Conservation (phyloP, 2,797 vertebrate genomes). For the Acanthurus lineatus region DNA sequence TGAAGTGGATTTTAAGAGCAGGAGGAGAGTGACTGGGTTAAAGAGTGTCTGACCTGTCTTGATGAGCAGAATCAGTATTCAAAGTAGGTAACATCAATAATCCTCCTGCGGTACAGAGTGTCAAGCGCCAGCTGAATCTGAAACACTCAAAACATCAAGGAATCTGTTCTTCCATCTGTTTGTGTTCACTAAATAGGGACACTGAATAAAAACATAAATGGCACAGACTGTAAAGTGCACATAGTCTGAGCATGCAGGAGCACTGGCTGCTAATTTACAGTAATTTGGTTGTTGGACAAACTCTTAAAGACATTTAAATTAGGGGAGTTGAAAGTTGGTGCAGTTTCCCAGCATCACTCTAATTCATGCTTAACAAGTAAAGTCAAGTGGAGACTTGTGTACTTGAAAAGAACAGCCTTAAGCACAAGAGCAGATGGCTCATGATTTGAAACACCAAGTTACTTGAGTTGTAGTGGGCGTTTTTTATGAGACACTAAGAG, state of each 20-base stretch:
- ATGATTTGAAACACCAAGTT: not conserved
- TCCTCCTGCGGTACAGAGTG: not conserved
- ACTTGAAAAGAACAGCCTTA: not conserved
- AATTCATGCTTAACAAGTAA: not conserved
- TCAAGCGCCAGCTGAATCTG: constrained; percentile 20
- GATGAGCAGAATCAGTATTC: constrained; percentile 38
- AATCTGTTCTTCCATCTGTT: constrained; percentile 39
- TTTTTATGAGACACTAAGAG: not conserved
- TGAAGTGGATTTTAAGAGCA: constrained; percentile 26
- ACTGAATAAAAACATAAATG: constrained; percentile 20
- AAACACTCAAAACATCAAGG: constrained; percentile 9
- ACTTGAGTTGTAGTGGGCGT: not conserved
- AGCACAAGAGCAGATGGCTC: not conserved
- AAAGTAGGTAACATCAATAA: constrained; percentile 29
- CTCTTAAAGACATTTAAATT: constrained; percentile 8
- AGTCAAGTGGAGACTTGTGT: not conserved
- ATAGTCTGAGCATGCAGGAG: not conserved
- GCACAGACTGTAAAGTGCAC: not conserved
- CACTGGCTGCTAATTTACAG: not conserved
- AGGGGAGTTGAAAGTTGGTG: not conserved
- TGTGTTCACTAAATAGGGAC: not conserved
- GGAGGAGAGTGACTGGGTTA: constrained; percentile 5
- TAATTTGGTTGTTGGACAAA: not conserved
- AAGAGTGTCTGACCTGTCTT: constrained; percentile 27
- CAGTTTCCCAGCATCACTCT: not conserved